phyloP scores from a whole-genome alignment of 92 coral and sea anemone species.

The Heteractis magnifica region DNA sequence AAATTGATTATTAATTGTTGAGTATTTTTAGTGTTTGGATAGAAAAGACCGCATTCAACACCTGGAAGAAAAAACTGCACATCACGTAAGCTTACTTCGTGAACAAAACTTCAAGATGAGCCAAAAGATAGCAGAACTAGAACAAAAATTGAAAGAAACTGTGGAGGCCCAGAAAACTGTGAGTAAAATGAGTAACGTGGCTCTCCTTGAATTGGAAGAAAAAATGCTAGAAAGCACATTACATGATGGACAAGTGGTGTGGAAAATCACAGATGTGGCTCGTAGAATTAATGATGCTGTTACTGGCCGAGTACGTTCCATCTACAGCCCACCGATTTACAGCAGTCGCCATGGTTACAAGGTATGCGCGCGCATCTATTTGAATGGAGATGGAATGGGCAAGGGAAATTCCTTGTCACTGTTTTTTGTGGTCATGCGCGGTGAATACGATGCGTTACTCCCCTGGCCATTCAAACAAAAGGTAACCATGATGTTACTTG shows the following conservation, averaged over 20 bases:
- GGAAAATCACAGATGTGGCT: slow-evolving; percentile 57
- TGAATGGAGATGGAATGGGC: slow-evolving; percentile 68
- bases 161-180: slow-evolving; percentile 22
- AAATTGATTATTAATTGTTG: not conserved
- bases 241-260: slow-evolving; percentile 48
- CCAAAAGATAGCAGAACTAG: slow-evolving; percentile 21
- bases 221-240: slow-evolving; percentile 8
- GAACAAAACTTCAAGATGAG: slow-evolving; percentile 3
- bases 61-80: not conserved
- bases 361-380: slow-evolving; percentile 61
- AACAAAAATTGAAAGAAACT: slow-evolving; percentile 29
- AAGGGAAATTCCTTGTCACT: slow-evolving; percentile 46
- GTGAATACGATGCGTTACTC: slow-evolving; percentile 69
- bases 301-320: slow-evolving; percentile 42
- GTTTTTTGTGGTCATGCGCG: slow-evolving; percentile 61
- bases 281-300: slow-evolving; percentile 45
- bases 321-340: slow-evolving; percentile 59
- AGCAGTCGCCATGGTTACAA: slow-evolving; percentile 60
- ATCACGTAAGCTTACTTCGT: slow-evolving; percentile 12
- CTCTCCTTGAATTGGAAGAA: slow-evolving; percentile 37
- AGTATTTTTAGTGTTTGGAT: not conserved
- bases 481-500: slow-evolving; percentile 69
- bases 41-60: slow-evolving; percentile 6
- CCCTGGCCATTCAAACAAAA: slow-evolving; percentile 87
- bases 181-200: slow-evolving; percentile 35